Base-by-base conservation (phyloP, 2,113 vertebrate species). In the Sphyrna mokarran region DNA sequence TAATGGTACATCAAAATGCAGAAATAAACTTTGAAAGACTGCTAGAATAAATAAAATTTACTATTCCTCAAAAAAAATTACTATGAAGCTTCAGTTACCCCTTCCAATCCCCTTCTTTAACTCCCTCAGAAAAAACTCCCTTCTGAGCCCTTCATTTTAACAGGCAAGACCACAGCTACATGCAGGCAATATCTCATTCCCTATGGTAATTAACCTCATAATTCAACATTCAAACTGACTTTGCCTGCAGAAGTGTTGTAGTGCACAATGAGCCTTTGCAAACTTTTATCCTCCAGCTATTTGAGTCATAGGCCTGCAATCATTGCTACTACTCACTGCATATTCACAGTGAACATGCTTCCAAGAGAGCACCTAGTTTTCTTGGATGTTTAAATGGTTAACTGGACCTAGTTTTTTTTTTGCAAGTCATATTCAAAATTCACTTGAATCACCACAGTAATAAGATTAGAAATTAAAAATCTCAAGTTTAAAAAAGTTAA, bases 41-140 rank as follows among this genome's bases (percentile, higher is more conserved):
- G 97, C 98, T 96, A 98, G 97, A 98, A 98, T 98, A 98, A 98
- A 98, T 98, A 98, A 97, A 97, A 98, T 98, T 98, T 98, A 98
- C 98, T 95, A 95, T 95, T 95, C 70, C 70, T 54, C 69, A 76
- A 43, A 69, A 98, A 97, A 98, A 98, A 97, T 95, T 95, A 93
- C 89, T 93, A 97, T 97, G 97, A 98, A 98, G 97, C 94, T 95
- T 98, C 97, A 98, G 95, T 97, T 97, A 98, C 98, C 97, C 98
- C 98, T 97, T 98, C 97, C 98, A 97, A 98, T 97, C 97, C 98
- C 97, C 97, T 97, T 96, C 96, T 97, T 97, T 97, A 9, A 9
- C 13, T 48, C 43, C 43, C 70, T 66, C 66, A 68, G 2, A 97
- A 98, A 97, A 98, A 97, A 98, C 97, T 97, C 97, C 97, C 97